Evolutionary conservation across 1,140 invertebrate genomes (phyloP).

Genomic region (Cotesia typhae): DNA sequence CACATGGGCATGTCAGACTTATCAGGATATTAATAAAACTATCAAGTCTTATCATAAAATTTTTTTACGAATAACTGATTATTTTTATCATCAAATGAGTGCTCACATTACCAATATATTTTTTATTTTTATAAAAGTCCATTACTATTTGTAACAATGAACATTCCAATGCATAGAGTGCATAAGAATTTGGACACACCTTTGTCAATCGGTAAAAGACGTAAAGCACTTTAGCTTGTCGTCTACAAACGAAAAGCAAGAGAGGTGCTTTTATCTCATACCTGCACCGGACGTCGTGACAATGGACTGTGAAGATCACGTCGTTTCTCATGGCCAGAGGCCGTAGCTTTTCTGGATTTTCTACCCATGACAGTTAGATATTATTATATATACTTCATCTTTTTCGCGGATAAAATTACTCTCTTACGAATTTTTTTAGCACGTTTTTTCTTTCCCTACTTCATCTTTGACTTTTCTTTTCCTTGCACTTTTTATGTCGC

Average conservation of each 20-base stretch:
- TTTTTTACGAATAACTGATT: no score
- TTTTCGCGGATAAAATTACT: constrained; percentile 33
- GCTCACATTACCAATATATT: background rate
- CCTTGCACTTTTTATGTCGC: no score
- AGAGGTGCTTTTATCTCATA: constrained; percentile 9
- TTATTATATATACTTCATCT: constrained; percentile 27
- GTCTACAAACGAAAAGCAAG: constrained; percentile 41
- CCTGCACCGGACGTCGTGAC: constrained; percentile 47
- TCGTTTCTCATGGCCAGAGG: constrained; percentile 34
- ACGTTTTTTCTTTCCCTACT: no score
- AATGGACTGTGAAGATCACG: constrained; percentile 42
- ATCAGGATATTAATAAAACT: no score
- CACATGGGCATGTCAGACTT: no score
- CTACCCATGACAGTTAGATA: constrained; percentile 7
- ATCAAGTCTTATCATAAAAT: no score
- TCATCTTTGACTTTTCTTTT: no score
- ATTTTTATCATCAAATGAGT: no score
- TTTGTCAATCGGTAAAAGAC: constrained; percentile 4
- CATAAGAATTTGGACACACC: background rate
- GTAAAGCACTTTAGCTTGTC: constrained; percentile 25
- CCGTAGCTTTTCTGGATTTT: constrained; percentile 35
- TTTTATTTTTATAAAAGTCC: no score
- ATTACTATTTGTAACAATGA: no score
- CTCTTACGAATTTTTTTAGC: no score
- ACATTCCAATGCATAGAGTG: no score